Conservation (phyloP, 2,113 vertebrate species). For the Cygnus atratus region DNA sequence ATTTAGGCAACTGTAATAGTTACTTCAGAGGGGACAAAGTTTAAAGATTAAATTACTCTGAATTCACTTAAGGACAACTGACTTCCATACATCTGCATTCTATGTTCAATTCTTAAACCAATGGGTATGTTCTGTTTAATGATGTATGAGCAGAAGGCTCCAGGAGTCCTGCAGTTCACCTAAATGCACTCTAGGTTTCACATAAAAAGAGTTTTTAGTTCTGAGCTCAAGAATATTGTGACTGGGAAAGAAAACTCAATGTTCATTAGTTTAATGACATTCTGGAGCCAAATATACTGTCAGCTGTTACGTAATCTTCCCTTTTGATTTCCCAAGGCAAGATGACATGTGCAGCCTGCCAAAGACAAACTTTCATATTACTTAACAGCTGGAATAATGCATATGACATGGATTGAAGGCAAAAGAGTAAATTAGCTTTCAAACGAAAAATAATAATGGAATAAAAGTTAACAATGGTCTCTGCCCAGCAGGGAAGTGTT, state of each 20-base stretch:
- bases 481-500: slow-evolving; percentile 16
- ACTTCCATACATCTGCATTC: not conserved
- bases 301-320: slow-evolving; percentile 62
- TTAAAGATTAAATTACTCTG: not conserved
- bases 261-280: slow-evolving; percentile 66
- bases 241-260: slow-evolving; percentile 10
- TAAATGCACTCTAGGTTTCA: not conserved
- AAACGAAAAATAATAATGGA: slow-evolving; percentile 62
- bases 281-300: slow-evolving; percentile 66
- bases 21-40: not conserved
- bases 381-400: slow-evolving; percentile 60
- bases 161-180: not conserved
- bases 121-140: not conserved
- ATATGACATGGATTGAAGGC: slow-evolving; percentile 29
- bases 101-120: not conserved
- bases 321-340: slow-evolving; percentile 66
- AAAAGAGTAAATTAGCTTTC: slow-evolving; percentile 55
- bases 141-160: not conserved
- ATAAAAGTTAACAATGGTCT: slow-evolving; percentile 35
- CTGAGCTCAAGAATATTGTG: slow-evolving; percentile 27
- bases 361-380: slow-evolving; percentile 59
- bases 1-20: not conserved
- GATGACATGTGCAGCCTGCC: slow-evolving; percentile 61
- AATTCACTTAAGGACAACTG: not conserved
- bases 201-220: not conserved